Conservation (phyloP, 2,113 vertebrate genomes). For the crab-eating macaque (Macaca fascicularis) region DNA sequence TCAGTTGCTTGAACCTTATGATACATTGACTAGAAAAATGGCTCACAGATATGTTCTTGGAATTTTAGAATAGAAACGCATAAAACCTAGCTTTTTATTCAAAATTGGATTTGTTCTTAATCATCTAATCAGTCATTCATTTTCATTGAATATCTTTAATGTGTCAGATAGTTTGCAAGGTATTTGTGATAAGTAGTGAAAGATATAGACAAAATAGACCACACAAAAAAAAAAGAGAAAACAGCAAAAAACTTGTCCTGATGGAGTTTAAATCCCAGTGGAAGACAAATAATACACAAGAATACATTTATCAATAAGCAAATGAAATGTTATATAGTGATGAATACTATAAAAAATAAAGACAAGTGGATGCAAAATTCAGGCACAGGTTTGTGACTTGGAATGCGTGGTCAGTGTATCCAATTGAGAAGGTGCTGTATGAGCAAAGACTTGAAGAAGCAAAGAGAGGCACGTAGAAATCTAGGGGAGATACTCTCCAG, state of each 20-base stretch:
- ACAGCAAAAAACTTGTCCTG: background rate
- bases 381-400: background rate
- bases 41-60: background rate
- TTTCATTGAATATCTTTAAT: background rate
- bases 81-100: conserved; percentile 26
- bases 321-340: background rate
- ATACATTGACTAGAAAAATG: background rate
- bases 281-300: conserved; percentile 13
- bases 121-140: background rate
- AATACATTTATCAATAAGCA: conserved; percentile 16
- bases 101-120: background rate
- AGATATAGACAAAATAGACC: conserved; percentile 12
- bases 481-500: background rate
- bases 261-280: background rate
- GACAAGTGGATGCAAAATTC: background rate
- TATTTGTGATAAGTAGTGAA: background rate
- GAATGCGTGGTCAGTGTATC: background rate
- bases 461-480: background rate
- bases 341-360: background rate
- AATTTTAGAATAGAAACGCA: conserved; percentile 22
- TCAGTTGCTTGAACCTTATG: background rate
- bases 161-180: background rate
- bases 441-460: background rate
- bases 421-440: background rate
- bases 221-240: background rate